Base-by-base conservation (phyloP, 1,140 invertebrate genomes). In the Danaus plexippus region DNA sequence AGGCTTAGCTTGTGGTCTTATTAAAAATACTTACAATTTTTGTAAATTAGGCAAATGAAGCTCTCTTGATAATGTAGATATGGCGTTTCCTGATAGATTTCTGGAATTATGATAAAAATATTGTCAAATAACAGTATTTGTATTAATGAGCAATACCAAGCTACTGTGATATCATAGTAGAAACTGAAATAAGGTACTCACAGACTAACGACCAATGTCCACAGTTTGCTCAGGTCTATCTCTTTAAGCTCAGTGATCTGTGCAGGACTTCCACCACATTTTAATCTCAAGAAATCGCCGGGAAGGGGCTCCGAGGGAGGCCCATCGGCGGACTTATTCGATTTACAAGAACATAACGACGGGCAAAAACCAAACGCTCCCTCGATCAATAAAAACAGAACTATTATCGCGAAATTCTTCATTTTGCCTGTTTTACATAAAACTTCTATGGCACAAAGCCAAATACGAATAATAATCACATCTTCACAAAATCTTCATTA, bases 161-260 rank as follows among this genome's bases (percentile, higher is more conserved):
- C 2, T 32, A 32, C 7, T 7, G 22, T 32, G 22, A 32, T 32
- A 32, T 2, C 22, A 0, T 6, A 7, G 7, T 32, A 6, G 22
- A 32, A 32, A 32, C 1, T 32, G 22, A 32, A 32, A 32, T 32
- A 32, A 32, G 22, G 22, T 8, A 85, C 85, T 85, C 73, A 87
- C 85, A 87, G 63, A 68, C 80, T 87, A 9, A 85, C 74, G 42
- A 87, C 77, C 63, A 75, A 68, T 7, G 64, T 73, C 63, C 63
- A 77, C 13, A 87, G 57, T 64, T 84, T 82, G 47, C 73, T 84
- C 12, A 87, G 60, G 57, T 87, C 80, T 54, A 87, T 77, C 67
- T 87, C 85, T 56, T 86, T 87, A 1, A 87, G 69, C 58, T 87
- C 85, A 2, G 82, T 85, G 9, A 87, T 80, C 48, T 79, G 80